Base-by-base conservation (phyloP, 1,140 invertebrate species). In the Apolygus lucorum region DNA sequence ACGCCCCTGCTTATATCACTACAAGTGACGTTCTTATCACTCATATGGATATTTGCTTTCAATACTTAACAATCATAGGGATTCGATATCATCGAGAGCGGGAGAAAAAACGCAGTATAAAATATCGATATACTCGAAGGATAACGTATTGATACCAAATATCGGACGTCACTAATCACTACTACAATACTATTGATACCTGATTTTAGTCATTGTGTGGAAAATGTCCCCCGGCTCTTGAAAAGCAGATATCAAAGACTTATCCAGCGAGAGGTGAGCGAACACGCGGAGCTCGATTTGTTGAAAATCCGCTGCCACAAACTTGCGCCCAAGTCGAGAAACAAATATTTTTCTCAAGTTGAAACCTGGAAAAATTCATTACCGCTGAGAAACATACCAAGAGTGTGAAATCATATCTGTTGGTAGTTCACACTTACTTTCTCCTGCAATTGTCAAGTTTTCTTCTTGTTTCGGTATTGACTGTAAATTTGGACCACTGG, bases 221-320 rank as follows among this genome's bases (percentile, higher is more conserved):
- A 86, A 86, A 63, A 86, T 78, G 75, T 86, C 84, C 22, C 72
- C 67, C 24, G 72, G 67, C 28, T 74, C 62, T 2, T 71, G 74
- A 67, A 85, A 81, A 8, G 80, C 78, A 28, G 68, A 68, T 8
- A 80, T 73, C 28, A 85, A 77, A 1, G 64, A 72, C 17, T 71
- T 68, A 74, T 86, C 85, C 71, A 77, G 75, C 13, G 83, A 79
- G 21, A 81, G 75, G 71, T 81, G 81, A 25, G 84, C 84, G 68
- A 85, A 78, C 64, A 86, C 78, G 69, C 85, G 77, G 49, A 85
- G 79, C 75, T 86, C 85, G 67, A 84, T 82, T 74, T 86, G 84
- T 71, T 80, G 76, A 75, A 85, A 86, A 78, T 86, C 85, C 68
- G 80, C 79, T 14, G 79, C 78, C 54, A 84, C 66, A 52, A 84